A percentile compares a stretch with the other conserved stretches of the same genome.
These are phyloP conservation scores for Zhengitettix transpicula DNA, from an alignment of 2,888 invertebrate genomes.

Conservation along the genomic window DNA sequence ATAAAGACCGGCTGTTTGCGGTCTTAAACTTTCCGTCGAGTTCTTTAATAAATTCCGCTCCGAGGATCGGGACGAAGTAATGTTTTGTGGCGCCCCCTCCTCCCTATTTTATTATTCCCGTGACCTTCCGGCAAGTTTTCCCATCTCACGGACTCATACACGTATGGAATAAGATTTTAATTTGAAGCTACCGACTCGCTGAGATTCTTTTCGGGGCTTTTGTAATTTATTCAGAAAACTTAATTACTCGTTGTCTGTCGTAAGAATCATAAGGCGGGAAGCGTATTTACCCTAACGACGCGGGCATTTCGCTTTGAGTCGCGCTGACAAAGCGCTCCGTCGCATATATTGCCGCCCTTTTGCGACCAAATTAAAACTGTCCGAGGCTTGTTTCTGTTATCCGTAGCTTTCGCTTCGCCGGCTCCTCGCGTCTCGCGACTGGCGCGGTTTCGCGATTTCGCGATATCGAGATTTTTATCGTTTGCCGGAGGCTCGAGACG, in stretches of 20 bases:
- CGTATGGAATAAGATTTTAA: background rate
- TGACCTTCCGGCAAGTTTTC: background rate
- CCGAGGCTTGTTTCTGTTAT: too few species aligned
- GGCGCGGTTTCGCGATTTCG: too few species aligned
- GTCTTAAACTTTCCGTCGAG: too few species aligned
- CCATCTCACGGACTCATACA: background rate
- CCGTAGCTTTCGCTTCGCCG: too few species aligned
- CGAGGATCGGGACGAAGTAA: background rate
- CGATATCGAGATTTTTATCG: too few species aligned
- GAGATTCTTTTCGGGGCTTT: background rate
- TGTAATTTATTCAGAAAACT: slow-evolving; percentile 1
- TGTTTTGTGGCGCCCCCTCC: background rate
- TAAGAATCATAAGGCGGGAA: background rate
- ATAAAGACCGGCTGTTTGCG: too few species aligned
- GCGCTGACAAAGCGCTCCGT: background rate
- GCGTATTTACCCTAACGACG: background rate
- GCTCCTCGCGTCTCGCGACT: too few species aligned
- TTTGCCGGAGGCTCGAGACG: too few species aligned
- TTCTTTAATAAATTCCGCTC: background rate
- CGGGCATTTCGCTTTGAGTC: too few species aligned
- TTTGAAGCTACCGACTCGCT: background rate
- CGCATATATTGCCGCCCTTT: background rate
- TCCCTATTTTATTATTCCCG: background rate
- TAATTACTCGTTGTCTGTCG: background rate
- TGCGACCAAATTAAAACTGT: background rate